These are phyloP conservation scores for Megalops cyprinoides DNA, from an alignment of 2,797 vertebrate species.

Conservation along the genomic window DNA sequence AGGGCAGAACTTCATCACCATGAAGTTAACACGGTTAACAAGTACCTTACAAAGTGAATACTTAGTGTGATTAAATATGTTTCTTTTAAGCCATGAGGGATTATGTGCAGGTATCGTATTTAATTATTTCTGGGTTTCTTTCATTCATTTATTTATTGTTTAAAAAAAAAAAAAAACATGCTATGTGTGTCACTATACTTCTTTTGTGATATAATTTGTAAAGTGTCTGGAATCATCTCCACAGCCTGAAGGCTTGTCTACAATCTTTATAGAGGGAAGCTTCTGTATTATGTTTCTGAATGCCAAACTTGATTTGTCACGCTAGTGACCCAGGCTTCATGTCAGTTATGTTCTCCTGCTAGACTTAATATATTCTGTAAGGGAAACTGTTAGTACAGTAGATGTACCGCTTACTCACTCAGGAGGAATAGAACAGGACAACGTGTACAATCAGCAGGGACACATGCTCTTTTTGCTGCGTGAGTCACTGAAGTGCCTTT, in stretches of 20 bases:
- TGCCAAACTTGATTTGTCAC: not conserved
- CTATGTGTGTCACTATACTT: not conserved
- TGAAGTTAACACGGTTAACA: no score
- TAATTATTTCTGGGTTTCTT: no score
- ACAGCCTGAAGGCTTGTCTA: not conserved
- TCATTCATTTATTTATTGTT: not conserved
- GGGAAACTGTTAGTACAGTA: constrained; percentile 26
- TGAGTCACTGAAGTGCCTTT: constrained; percentile 19
- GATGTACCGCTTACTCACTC: constrained; percentile 32
- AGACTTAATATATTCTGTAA: constrained; percentile 41
- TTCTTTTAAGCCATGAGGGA: no score
- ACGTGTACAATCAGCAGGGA: constrained; percentile 20
- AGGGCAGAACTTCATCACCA: no score
- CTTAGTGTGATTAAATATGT: no score
- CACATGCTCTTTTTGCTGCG: not conserved
- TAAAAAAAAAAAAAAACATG: not conserved
- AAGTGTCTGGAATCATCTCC: not conserved
- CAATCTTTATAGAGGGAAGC: not conserved
- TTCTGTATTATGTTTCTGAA: not conserved
- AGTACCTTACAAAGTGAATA: no score
- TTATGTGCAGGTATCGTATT: no score
- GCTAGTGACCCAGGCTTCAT: constrained; percentile 43
- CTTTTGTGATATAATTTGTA: not conserved
- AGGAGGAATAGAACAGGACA: constrained; percentile 23
- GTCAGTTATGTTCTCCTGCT: constrained; percentile 52